A percentile compares a stretch with the other conserved stretches of the same genome.
These are phyloP conservation scores for Archivesica marissinica DNA, from an alignment of 1,140 invertebrate species.

Conservation along the genomic window DNA sequence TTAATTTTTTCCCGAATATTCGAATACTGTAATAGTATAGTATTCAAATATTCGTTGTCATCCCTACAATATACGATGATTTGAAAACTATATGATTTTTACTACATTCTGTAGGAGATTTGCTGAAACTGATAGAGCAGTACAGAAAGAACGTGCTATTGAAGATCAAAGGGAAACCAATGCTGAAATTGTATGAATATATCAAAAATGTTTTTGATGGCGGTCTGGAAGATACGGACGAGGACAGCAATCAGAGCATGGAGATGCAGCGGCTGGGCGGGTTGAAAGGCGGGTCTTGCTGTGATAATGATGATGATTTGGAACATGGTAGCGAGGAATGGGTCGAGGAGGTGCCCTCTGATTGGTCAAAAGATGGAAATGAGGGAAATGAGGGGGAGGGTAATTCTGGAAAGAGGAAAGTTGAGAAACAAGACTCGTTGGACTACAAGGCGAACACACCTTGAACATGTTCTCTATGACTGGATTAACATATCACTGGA, in stretches of 20 bases:
- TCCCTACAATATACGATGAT: too few relatives aligned
- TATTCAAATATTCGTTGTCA: too few relatives aligned
- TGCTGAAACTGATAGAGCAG: conserved; percentile 66
- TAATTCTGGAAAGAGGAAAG: background rate
- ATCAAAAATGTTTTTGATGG: conserved; percentile 67
- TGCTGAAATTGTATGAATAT: conserved; percentile 66
- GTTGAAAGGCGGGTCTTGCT: background rate
- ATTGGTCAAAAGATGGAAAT: too few relatives aligned
- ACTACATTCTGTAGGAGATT: conserved; percentile 62
- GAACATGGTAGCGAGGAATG: conserved; percentile 29
- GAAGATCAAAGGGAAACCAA: conserved; percentile 7
- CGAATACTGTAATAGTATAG: too few relatives aligned
- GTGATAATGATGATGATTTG: background rate
- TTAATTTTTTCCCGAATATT: too few relatives aligned
- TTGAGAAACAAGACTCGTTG: conserved; percentile 55
- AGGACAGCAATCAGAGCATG: conserved; percentile 48
- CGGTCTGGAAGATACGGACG: conserved; percentile 54
- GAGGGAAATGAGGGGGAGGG: background rate
- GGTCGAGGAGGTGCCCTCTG: too few relatives aligned
- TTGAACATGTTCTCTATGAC: too few relatives aligned
- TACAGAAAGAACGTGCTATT: conserved; percentile 64
- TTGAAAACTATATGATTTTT: too few relatives aligned
- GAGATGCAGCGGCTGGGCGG: conserved; percentile 10
- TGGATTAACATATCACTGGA: too few relatives aligned
- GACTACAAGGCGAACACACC: conserved; percentile 67